Evolutionary conservation across 2,888 invertebrate species (phyloP).

Genomic region (Neoitamus cyanurus): DNA sequence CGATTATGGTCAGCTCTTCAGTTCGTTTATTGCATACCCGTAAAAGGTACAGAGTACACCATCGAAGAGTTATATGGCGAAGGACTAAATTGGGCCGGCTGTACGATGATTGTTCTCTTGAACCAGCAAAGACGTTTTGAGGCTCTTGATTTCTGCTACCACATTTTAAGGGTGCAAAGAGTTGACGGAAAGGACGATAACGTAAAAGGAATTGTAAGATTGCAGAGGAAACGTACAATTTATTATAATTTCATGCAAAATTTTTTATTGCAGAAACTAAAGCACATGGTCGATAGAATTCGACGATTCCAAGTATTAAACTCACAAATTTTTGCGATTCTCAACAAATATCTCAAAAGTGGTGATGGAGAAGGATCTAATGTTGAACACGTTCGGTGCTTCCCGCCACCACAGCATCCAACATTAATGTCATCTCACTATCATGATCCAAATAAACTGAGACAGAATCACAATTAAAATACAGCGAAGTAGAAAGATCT

Average conservation of each 20-base stretch:
- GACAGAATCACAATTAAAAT: slow-evolving; percentile 64
- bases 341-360: slow-evolving; percentile 92
- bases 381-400: slow-evolving; percentile 96
- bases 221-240: no score
- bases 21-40: slow-evolving; percentile 97
- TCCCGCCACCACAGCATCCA: slow-evolving; percentile 92
- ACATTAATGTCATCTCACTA: slow-evolving; percentile 70
- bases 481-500: not conserved
- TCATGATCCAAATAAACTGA: slow-evolving; percentile 72
- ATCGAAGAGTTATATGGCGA: slow-evolving; percentile 98
- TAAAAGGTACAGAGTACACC: slow-evolving; percentile 94
- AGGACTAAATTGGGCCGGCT: slow-evolving; percentile 98
- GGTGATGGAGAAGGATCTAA: slow-evolving; percentile 85
- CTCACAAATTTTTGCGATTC: slow-evolving; percentile 95
- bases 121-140: slow-evolving; percentile 97
- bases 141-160: slow-evolving; percentile 98
- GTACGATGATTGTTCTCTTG: slow-evolving; percentile 93
- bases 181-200: slow-evolving; percentile 96
- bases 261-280: slow-evolving; percentile 77
- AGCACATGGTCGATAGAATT: slow-evolving; percentile 97
- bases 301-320: slow-evolving; percentile 97
- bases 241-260: slow-evolving; percentile 7
- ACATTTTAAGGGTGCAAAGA: slow-evolving; percentile 93
- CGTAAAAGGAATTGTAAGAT: slow-evolving; percentile 92
- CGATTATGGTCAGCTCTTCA: slow-evolving; percentile 96